A percentile compares a stretch with the other conserved stretches of the same genome.
phyloP scores from a whole-genome alignment of 2,797 vertebrate genomes.

The Notolabrus celidotus region DNA sequence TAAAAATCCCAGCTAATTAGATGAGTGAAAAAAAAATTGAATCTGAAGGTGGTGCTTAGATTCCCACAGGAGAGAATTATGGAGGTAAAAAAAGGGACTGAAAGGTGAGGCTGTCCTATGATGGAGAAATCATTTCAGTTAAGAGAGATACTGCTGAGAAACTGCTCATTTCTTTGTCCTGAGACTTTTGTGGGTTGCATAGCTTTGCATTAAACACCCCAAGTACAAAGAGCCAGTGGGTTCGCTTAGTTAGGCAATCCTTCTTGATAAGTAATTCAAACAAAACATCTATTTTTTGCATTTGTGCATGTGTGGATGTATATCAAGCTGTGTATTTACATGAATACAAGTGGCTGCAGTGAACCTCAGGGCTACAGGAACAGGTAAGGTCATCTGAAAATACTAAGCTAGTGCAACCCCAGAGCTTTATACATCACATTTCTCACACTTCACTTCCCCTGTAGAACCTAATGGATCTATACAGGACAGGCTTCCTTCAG shows the following conservation, averaged over 20 bases:
- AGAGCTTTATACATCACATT: slow-evolving; percentile 55
- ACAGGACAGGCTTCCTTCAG: slow-evolving; percentile 52
- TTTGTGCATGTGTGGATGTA: slow-evolving; percentile 8
- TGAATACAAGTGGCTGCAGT: slow-evolving; percentile 4
- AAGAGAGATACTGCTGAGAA: background rate
- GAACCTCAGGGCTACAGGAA: slow-evolving; percentile 23
- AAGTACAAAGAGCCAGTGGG: background rate
- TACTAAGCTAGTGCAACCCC: slow-evolving; percentile 34
- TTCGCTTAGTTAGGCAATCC: background rate
- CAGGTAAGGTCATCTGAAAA: slow-evolving; percentile 49
- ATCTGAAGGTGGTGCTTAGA: slow-evolving; percentile 39
- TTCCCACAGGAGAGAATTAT: slow-evolving; percentile 19
- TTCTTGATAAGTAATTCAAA: slow-evolving; percentile 18
- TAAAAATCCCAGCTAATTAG: slow-evolving; percentile 65
- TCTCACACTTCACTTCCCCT: slow-evolving; percentile 64
- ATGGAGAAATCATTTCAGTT: slow-evolving; percentile 3
- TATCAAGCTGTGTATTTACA: slow-evolving; percentile 2
- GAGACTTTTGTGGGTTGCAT: slow-evolving; percentile 7
- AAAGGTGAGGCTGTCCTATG: background rate
- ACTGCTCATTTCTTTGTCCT: background rate
- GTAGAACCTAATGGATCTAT: slow-evolving; percentile 68
- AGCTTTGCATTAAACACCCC: slow-evolving; percentile 9
- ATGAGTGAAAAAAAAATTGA: slow-evolving; percentile 43
- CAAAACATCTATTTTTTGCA: background rate
- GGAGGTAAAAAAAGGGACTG: slow-evolving; percentile 14